Conservation (phyloP, 2,888 invertebrate species). For the Dryococelus australis region DNA sequence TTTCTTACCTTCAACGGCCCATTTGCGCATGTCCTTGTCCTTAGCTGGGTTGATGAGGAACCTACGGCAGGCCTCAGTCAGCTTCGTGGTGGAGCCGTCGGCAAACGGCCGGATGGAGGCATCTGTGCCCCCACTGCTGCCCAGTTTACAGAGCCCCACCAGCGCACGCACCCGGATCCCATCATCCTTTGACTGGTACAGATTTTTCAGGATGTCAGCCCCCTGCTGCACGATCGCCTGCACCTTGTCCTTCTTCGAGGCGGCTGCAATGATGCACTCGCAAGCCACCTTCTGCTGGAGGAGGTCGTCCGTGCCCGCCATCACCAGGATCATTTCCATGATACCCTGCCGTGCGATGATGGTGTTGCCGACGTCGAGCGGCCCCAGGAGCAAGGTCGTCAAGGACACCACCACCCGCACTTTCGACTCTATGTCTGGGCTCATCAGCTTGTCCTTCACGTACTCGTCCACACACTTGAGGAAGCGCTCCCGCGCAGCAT, state of each 20-base stretch:
- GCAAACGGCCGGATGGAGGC: conserved; percentile 94
- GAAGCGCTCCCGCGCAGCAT: conserved; percentile 77
- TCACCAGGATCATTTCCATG: conserved; percentile 94
- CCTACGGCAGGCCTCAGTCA: conserved; percentile 92
- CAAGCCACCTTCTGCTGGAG: conserved; percentile 94
- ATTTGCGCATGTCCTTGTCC: conserved; percentile 88
- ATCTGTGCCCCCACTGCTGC: conserved; percentile 94
- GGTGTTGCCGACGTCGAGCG: conserved; percentile 91
- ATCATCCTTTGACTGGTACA: conserved; percentile 91
- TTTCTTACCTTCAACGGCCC: conserved; percentile 88
- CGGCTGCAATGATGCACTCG: conserved; percentile 95
- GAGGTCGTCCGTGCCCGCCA: conserved; percentile 92
- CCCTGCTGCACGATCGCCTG: conserved; percentile 88
- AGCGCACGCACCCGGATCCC: conserved; percentile 87
- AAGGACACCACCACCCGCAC: conserved; percentile 85
- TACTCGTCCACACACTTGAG: conserved; percentile 82
- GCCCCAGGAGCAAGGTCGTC: conserved; percentile 88
- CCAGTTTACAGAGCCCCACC: conserved; percentile 95
- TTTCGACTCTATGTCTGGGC: conserved; percentile 84
- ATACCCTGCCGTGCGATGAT: conserved; percentile 79
- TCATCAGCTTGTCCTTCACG: conserved; percentile 82
- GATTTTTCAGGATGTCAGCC: conserved; percentile 88
- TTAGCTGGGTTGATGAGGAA: conserved; percentile 89
- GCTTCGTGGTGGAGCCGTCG: conserved; percentile 90
- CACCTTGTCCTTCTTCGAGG: conserved; percentile 97